Base-by-base conservation (phyloP, 1,140 invertebrate species). In the Tribolium madens region DNA sequence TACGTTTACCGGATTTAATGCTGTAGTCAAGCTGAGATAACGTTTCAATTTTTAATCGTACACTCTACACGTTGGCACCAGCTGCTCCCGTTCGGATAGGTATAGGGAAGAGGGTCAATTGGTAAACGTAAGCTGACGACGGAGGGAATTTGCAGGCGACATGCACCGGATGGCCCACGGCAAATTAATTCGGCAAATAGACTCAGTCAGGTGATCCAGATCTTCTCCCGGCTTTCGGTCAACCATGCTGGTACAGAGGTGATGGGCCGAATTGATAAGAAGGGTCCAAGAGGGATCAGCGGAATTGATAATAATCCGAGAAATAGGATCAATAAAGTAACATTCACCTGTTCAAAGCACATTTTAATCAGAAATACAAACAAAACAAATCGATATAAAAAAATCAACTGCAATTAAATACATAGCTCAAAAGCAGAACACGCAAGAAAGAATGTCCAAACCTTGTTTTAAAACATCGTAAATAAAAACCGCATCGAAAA, bases 1-100 rank as follows among this genome's bases (percentile, higher is more conserved):
- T 64, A 64, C 57, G 57, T 64, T 64, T 64, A 64, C 31, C 57
- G 57, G 57, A 64, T 64, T 64, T 64, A 64, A 64, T 64, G 57
- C 57, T 26, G 57, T 31, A 64, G 57, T 64, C 57, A 33, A 64
- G 57, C 57, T 14, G 57, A 64, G 57, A 64, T 64, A 64, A 64
- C 57, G 57, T 64, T 64, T 64, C 57, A 64, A 64, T 64, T 64
- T 64, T 64, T 64, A 64, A 64, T 64, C 57, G 26, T 33, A 7
- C 57, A 57, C 15, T 57, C 52, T 57, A n/a, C 52, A 21, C 15
- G 52, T 26, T 57, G 52, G 18, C 26, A 33, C 57, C 57, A 64
- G 57, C 57, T 64, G 57, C 57, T 64, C 57, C 57, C 26, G 57
- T 64, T 64, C 57, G 2, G 13, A 13, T 13, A 64, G 57, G 21